Percentiles rank a stretch among this genome's conserved stretches.
phyloP scores from a whole-genome alignment of 2,113 vertebrate genomes.

The Cryptotis parvus region DNA sequence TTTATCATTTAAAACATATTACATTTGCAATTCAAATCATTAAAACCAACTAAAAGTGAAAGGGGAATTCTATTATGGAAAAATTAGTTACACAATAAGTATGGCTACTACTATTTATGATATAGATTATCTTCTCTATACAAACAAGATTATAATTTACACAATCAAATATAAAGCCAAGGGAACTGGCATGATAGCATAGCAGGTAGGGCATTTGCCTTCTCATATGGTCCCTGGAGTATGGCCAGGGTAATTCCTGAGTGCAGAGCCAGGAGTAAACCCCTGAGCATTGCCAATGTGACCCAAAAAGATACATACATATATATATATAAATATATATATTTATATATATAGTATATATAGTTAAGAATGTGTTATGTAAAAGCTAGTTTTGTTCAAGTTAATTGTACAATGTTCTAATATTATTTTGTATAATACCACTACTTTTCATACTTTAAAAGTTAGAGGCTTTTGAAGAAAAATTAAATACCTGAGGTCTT shows the following conservation, averaged over 20 bases:
- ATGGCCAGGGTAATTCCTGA: too few species aligned
- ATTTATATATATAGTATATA: too few species aligned
- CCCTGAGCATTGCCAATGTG: too few species aligned
- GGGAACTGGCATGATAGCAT: too few species aligned
- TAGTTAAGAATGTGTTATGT: constrained; percentile 25
- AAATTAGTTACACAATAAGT: not conserved
- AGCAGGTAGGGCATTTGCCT: too few species aligned
- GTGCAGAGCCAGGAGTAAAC: too few species aligned
- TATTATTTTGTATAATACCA: constrained; percentile 11
- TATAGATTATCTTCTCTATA: not conserved
- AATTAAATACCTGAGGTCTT: constrained; percentile 34
- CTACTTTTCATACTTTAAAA: constrained; percentile 42
- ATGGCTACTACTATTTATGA: not conserved
- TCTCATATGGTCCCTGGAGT: too few species aligned
- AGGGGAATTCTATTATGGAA: not conserved
- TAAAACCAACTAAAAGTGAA: constrained; percentile 42
- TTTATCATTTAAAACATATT: constrained; percentile 26
- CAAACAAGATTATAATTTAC: constrained; percentile 31
- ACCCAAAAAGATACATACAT: too few species aligned
- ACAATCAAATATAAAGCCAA: constrained; percentile 12
- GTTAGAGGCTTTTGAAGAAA: constrained; percentile 22
- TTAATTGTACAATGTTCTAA: constrained; percentile 6
- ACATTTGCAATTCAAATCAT: constrained; percentile 33
- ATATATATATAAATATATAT: too few species aligned
- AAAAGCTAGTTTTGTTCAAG: constrained; percentile 36